These are phyloP conservation scores for Lasioglossum oenotherae DNA, from an alignment of 2,888 invertebrate species.

Conservation along the genomic window DNA sequence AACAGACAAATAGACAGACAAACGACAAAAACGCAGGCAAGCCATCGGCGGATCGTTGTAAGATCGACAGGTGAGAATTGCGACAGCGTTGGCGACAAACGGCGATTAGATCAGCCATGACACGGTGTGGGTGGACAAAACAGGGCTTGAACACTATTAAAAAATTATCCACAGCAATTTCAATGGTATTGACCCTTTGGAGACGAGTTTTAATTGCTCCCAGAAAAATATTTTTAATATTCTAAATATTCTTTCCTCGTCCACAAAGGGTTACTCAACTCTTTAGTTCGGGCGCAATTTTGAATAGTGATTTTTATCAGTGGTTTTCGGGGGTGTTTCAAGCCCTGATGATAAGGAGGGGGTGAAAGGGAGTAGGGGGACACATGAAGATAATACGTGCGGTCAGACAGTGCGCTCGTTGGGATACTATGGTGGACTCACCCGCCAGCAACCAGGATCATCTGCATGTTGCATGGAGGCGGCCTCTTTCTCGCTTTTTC, in stretches of 20 bases:
- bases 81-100: slow-evolving; percentile 28
- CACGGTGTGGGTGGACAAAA: neutral
- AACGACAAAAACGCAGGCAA: slow-evolving; percentile 33
- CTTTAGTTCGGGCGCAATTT: neutral
- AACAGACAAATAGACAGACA: slow-evolving; percentile 5
- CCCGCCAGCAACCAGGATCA: slow-evolving; percentile 85
- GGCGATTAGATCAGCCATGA: neutral
- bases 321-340: neutral
- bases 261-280: neutral
- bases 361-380: neutral
- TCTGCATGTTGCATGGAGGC: slow-evolving; percentile 85
- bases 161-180: too few relatives aligned
- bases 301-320: neutral
- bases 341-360: neutral
- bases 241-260: neutral
- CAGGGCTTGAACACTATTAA: neutral
- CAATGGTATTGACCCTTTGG: too few relatives aligned
- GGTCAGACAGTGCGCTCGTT: slow-evolving; percentile 52
- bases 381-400: slow-evolving; percentile 29
- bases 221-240: neutral
- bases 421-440: slow-evolving; percentile 82
- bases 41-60: slow-evolving; percentile 9
- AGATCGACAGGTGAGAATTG: slow-evolving; percentile 1
- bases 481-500: slow-evolving; percentile 81
- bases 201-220: too few relatives aligned